Conservation (phyloP, 2,888 invertebrate genomes). For the Melanchra persicariae region DNA sequence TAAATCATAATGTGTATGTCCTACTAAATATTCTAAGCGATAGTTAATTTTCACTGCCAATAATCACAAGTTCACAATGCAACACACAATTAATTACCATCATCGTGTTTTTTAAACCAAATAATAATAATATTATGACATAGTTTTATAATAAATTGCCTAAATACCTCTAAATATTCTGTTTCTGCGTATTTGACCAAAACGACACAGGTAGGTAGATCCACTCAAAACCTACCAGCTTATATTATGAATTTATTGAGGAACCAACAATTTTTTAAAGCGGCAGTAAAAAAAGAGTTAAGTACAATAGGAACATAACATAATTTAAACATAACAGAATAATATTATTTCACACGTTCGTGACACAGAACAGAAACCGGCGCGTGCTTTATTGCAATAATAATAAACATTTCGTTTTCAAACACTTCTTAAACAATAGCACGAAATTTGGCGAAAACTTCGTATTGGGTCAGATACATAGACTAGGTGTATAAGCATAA, state of each 20-base stretch:
- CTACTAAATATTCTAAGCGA: background rate
- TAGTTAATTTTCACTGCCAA: no score
- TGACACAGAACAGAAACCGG: conserved; percentile 51
- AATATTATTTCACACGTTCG: conserved; percentile 53
- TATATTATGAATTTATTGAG: background rate
- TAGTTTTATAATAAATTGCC: no score
- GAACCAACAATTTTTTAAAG: background rate
- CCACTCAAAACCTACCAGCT: no score
- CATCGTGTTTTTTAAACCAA: no score
- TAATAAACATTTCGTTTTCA: conserved; percentile 41
- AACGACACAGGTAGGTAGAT: no score
- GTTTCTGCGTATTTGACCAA: no score
- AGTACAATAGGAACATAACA: conserved; percentile 31
- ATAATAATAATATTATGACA: no score
- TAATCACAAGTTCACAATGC: no score
- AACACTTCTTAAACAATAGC: conserved; percentile 47
- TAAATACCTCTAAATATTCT: no score
- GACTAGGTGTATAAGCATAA: background rate
- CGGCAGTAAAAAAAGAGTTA: conserved; percentile 1
- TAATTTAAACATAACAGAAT: conserved; percentile 26
- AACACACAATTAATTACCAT: no score
- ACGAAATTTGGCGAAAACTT: conserved; percentile 40
- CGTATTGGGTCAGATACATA: conserved; percentile 8
- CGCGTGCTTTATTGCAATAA: conserved; percentile 54
- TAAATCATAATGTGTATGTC: no score